Base-by-base conservation (phyloP, 1,140 invertebrate species). In the Polypedilum pembai region DNA sequence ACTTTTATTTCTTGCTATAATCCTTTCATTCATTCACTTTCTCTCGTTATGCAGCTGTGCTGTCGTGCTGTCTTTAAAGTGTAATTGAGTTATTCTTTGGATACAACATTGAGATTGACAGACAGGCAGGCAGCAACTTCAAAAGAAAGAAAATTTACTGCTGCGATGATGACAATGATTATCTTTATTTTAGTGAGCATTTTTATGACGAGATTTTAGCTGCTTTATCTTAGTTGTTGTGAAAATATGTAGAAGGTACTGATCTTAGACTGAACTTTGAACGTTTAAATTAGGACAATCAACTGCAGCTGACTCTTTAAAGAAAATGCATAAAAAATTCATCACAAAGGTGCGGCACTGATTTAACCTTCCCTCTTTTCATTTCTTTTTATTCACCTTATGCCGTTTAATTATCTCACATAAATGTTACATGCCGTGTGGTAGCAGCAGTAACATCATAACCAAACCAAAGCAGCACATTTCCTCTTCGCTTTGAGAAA, bases 71-170 rank as follows among this genome's bases (percentile, higher is more conserved):
- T n/a, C 45, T n/a, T 56, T 56, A 56, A 56, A 56, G 45, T 56
- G 45, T 56, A 56, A 56, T n/a, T 56, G 45, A 56, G 45, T 56
- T 56, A 56, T 15, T n/a, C n/a, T n/a, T n/a, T n/a, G 45, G n/a
- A n/a, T 56, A 12, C 12, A 56, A 15, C n/a, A 56, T 56, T 12
- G n/a, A n/a, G 45, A 56, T n/a, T 56, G 45, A 56, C 45, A 56
- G 45, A 12, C 12, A 56, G 45, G 12, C n/a, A 56, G 15, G 45
- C 12, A 56, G 45, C 12, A n/a, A 56, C 24, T 3, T 33, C 24
- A 33, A 33, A 15, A 45, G 41, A 45, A 56, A 56, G 12, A 15
- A 45, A n/a, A 56, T 56, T 56, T 15, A 56, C n/a, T n/a, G n/a
- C n/a, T 4, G 12, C 45, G 45, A 56, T 56, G 45, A 56, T 56